Evolutionary conservation across 2,113 vertebrate species (phyloP), one percentile per base, ranked within the genome.

Genomic region (Bufo gargarizans): DNA sequence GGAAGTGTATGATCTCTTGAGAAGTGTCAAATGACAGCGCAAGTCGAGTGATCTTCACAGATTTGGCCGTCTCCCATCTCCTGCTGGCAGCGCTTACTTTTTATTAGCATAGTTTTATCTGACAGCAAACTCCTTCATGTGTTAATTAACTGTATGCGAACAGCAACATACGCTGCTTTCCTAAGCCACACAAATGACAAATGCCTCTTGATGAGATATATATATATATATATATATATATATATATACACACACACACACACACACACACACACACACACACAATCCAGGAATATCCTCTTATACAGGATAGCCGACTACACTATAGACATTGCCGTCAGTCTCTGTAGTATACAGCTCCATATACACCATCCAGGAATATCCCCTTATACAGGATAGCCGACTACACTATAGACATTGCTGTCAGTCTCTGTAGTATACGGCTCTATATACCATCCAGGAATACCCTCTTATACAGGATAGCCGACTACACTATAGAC

Each of bases 91-190:
- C 13, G 69, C 47, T 79, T 55, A 78, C 49, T 58, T 87, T 80
- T 80, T 53, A 80, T 87, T 87, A 87, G 77, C 77, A 87, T 78
- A 71, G 22, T 55, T 53, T 80, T 69, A 83, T 71, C 77, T 17
- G 61, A 71, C 77, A 87, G 77, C 61, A 69, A 6, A 22, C 67
- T 86, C 53, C 22, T 71, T 80, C 49, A 80, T 69, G 77, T 56
- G 56, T 69, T 86, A 63, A 71, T 56, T 58, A 49, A 47, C 72
- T 63, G 45, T 43, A 77, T 63, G 45, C 14, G 55, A 76, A 19
- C 80, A 43, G 47, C 45, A 67, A 69, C 63, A 22, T 53, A n/a
- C 13, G 13, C 22, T 0, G 19, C 78, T 43, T 12, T 11, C 76
- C 10, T 69, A 69, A 80, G 14, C 6, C 33, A 81, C 19, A 58